Percentiles rank a stretch among this genome's conserved stretches.
Conservation (phyloP, 64 coral and sea anemone species). For the Stichodactyla helianthus region DNA sequence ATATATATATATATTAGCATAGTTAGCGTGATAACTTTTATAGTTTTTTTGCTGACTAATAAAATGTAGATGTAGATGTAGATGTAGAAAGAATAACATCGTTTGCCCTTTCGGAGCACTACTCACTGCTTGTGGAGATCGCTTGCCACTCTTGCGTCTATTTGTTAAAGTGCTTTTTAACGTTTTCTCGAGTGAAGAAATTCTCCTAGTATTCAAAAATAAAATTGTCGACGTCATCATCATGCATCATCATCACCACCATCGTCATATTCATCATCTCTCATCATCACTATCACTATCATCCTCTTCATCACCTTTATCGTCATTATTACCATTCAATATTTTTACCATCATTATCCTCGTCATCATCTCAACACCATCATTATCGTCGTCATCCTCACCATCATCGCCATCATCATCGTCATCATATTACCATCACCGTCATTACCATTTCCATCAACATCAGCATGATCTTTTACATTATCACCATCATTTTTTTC, state of each 20-base stretch:
- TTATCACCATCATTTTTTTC: no score
- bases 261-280: neutral
- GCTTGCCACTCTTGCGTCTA: neutral
- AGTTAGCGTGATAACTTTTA: no score
- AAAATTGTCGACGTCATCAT: neutral
- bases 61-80: no score
- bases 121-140: neutral
- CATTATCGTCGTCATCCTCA: no score
- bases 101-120: neutral
- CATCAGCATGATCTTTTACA: no score
- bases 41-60: no score
- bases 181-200: constrained; percentile 57
- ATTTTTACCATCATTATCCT: neutral
- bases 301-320: neutral
- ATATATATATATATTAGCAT: no score
- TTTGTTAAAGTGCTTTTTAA: constrained; percentile 21
- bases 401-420: neutral
- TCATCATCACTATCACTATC: neutral
- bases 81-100: no score
- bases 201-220: constrained; percentile 6
- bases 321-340: neutral
- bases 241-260: no score
- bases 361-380: no score
- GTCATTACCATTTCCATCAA: neutral
- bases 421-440: neutral